Conservation (phyloP, 2,888 invertebrate species). For the Pogonocherus hispidulus region DNA sequence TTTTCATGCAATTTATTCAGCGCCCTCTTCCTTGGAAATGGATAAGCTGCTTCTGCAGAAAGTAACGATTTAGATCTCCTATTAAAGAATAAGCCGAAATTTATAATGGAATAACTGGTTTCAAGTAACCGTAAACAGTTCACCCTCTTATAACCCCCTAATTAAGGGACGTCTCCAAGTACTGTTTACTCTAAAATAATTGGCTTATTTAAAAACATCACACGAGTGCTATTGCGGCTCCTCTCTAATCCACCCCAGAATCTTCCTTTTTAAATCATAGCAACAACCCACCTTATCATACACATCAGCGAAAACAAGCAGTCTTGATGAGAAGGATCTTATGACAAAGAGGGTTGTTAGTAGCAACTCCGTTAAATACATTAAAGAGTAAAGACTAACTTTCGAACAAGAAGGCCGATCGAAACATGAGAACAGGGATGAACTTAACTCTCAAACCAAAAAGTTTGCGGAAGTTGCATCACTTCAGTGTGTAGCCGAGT, state of each 20-base stretch:
- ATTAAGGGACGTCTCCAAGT: conserved; percentile 9
- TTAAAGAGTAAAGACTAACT: conserved; percentile 50
- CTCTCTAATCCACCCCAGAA: conserved; percentile 13
- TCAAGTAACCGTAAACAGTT: not conserved
- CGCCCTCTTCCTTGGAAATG: too few species aligned
- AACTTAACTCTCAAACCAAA: conserved; percentile 33
- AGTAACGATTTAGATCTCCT: too few species aligned
- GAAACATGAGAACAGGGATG: conserved; percentile 35
- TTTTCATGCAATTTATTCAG: too few species aligned
- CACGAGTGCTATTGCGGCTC: not conserved
- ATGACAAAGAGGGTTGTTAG: conserved; percentile 57
- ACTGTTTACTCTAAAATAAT: conserved; percentile 1
- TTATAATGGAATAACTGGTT: not conserved
- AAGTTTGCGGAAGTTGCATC: conserved; percentile 40
- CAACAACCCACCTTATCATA: conserved; percentile 27
- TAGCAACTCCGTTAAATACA: conserved; percentile 53
- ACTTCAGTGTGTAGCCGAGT: conserved; percentile 60
- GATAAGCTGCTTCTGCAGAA: too few species aligned
- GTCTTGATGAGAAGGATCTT: conserved; percentile 53
- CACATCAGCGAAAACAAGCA: conserved; percentile 45
- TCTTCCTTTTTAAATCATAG: conserved; percentile 26
- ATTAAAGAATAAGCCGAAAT: too few species aligned
- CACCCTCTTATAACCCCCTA: not conserved
- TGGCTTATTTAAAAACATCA: conserved; percentile 22
- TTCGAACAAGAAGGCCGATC: conserved; percentile 32